Conservation (phyloP, 2,113 vertebrate genomes). For the Engystomops pustulosus region DNA sequence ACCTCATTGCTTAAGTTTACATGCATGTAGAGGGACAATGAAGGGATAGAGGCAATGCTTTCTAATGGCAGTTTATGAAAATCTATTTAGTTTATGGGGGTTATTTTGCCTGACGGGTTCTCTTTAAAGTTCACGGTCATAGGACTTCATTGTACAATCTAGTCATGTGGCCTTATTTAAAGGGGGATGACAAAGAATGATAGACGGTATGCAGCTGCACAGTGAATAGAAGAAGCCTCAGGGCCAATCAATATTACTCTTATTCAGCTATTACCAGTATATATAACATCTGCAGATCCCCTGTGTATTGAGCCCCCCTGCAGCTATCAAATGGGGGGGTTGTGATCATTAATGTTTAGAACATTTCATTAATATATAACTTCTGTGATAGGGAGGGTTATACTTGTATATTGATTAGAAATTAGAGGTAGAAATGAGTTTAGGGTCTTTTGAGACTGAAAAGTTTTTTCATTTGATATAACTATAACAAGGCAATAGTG, state of each 20-base stretch:
- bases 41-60: too few relatives aligned
- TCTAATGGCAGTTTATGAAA: too few relatives aligned
- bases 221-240: neutral
- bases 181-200: neutral
- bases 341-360: constrained; percentile 13
- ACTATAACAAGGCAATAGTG: neutral
- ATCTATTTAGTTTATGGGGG: too few relatives aligned
- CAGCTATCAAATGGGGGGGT: neutral
- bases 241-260: neutral
- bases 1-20: too few relatives aligned
- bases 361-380: too few relatives aligned
- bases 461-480: neutral
- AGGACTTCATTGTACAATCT: too few relatives aligned
- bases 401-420: constrained; percentile 10
- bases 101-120: too few relatives aligned
- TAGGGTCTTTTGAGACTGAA: neutral
- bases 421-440: neutral
- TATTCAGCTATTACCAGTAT: neutral
- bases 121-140: too few relatives aligned
- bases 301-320: neutral
- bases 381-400: neutral
- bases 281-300: neutral
- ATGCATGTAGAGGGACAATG: too few relatives aligned
- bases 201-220: neutral
- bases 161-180: too few relatives aligned